phyloP scores from a whole-genome alignment of 2,797 vertebrate genomes.

The Fratercula arctica region DNA sequence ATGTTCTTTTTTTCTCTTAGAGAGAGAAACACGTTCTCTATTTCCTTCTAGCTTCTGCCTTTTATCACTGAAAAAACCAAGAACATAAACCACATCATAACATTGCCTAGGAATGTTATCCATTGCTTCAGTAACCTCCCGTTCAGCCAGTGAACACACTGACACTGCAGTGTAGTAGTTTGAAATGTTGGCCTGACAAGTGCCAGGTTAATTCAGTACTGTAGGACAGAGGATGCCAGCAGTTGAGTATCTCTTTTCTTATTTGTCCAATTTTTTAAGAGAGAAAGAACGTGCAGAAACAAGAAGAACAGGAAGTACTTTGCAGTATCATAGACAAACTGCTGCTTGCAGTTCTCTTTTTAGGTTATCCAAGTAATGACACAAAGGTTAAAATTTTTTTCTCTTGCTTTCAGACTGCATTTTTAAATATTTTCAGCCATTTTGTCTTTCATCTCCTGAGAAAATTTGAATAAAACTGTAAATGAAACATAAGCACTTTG shows the following conservation, averaged over 20 bases:
- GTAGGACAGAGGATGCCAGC: background rate
- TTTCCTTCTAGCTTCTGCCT: slow-evolving; percentile 11
- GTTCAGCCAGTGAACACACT: background rate
- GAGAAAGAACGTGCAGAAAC: background rate
- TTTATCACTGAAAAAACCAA: background rate
- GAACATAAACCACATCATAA: background rate
- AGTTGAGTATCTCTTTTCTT: background rate
- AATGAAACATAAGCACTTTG: background rate
- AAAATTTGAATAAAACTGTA: background rate
- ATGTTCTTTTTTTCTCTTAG: background rate
- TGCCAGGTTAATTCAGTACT: background rate
- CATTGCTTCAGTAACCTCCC: background rate
- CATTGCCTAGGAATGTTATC: background rate
- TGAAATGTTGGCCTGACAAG: background rate
- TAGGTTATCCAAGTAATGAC: background rate
- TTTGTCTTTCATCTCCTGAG: background rate
- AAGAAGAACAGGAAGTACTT: background rate
- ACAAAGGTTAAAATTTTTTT: background rate
- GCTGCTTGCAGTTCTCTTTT: background rate
- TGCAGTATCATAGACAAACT: background rate
- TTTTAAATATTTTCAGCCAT: background rate
- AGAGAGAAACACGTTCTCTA: background rate
- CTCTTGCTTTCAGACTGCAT: background rate
- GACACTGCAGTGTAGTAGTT: background rate
- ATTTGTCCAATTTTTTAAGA: background rate